Evolutionary conservation across 2,888 invertebrate species (phyloP), one percentile per base, ranked within the genome.

Genomic region (Metacarcinus magister): DNA sequence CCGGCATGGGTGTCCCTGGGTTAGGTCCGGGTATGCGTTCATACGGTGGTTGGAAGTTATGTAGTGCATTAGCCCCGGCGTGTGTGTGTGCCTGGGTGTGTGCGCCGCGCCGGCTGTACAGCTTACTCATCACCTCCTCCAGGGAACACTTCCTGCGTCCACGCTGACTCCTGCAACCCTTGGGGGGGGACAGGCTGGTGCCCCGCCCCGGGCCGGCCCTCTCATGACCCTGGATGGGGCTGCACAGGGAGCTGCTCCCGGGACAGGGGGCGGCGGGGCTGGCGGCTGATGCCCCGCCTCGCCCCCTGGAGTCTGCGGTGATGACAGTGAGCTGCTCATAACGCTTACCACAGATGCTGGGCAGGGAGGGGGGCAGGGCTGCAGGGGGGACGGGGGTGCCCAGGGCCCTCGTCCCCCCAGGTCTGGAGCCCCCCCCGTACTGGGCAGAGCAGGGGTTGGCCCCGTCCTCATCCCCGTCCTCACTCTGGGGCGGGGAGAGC

Each of bases 101-200:
- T 75, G 75, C n/a, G 8, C 75, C 28, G 8, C n/a, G 28, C n/a
- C 75, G 75, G 28, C 75, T 75, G 87, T 96, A 92, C 19, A 96
- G 48, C 43, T 95, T 93, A 60, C 67, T 93, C 60, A 96, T 95
- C 95, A 96, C 94, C 67, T 96, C 96, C 43, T 96, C 96, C 13
- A 96, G 95, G n/a, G 96, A 96, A 89, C 39, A 89, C 92, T 95
- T 96, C 48, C 95, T 95, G 44, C 94, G 95, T 8, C 94, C 94
- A 39, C 93, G 95, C 46, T 92, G 94, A 43, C 92, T 89, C 95
- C 95, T 96, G 32, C 28, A 54, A 44, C 89, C 46, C 32, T 23
- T 39, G 32, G 95, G 95, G 19, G 93, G 44, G 32, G 91, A 7
- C 23, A 93, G 39, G 7, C 48, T 16, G 32, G 4, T 54, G 23